These are phyloP conservation scores for Struthio camelus DNA, from an alignment of 2,113 vertebrate species.

Conservation along the genomic window DNA sequence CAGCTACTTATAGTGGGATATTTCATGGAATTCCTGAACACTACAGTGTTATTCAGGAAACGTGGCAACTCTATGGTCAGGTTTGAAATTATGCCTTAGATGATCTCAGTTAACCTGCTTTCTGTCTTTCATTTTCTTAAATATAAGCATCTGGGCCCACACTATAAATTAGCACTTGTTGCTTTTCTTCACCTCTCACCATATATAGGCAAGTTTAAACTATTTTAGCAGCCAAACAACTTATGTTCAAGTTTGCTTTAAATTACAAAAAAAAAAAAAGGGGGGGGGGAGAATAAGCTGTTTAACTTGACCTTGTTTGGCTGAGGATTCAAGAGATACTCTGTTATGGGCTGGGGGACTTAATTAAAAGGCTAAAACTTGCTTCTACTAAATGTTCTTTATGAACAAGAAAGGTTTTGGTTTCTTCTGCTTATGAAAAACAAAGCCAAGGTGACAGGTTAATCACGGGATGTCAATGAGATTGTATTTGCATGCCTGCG, in stretches of 20 bases:
- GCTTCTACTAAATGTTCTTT: neutral
- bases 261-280: no score
- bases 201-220: neutral
- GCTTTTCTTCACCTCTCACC: neutral
- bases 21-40: neutral
- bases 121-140: neutral
- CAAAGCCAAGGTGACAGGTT: constrained; percentile 19
- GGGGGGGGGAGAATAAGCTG: neutral
- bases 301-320: neutral
- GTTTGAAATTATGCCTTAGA: neutral
- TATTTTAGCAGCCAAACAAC: neutral
- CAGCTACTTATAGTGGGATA: neutral
- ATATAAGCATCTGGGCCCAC: neutral
- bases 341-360: neutral
- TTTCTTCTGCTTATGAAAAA: constrained; percentile 9
- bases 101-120: neutral
- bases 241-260: neutral
- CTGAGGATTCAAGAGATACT: neutral
- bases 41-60: neutral
- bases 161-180: neutral
- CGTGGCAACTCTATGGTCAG: neutral
- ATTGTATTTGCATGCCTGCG: neutral
- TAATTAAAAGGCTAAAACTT: neutral
- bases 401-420: neutral
- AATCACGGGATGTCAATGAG: neutral